A percentile compares a stretch with the other conserved stretches of the same genome.
These are phyloP conservation scores for Pararge aegeria DNA, from an alignment of 1,140 invertebrate species.

Conservation along the genomic window DNA sequence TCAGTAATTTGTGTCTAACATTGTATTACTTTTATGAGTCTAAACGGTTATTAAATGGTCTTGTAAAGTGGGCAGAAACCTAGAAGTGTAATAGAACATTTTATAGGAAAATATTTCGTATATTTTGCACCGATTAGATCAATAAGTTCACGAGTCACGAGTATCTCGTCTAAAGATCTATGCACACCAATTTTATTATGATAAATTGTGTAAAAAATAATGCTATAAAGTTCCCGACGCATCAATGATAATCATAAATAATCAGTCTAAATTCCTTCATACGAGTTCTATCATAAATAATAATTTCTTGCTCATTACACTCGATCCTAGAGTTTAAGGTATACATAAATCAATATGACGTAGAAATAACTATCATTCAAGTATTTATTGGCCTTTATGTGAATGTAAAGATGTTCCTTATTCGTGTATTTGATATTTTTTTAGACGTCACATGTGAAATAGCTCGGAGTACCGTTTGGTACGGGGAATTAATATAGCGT, in stretches of 20 bases:
- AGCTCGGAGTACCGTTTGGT: slow-evolving; percentile 56
- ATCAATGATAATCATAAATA: not conserved
- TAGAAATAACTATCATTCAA: slow-evolving; percentile 67
- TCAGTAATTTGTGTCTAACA: too few relatives aligned
- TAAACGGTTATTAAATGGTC: not conserved
- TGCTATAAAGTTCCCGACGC: slow-evolving; percentile 13
- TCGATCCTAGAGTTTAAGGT: slow-evolving; percentile 61
- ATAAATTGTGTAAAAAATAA: slow-evolving; percentile 5
- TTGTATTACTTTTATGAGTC: too few relatives aligned
- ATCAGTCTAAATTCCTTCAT: slow-evolving; percentile 20
- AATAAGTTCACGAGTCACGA: slow-evolving; percentile 45
- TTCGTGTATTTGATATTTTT: slow-evolving; percentile 48
- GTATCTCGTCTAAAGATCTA: slow-evolving; percentile 13
- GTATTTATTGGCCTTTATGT: slow-evolving; percentile 71
- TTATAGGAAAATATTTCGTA: slow-evolving; percentile 37
- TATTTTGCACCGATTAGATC: slow-evolving; percentile 56
- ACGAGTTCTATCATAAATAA: slow-evolving; percentile 23
- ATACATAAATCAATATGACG: slow-evolving; percentile 60
- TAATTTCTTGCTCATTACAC: slow-evolving; percentile 61
- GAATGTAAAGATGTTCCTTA: slow-evolving; percentile 65
- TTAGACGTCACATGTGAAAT: slow-evolving; percentile 30
- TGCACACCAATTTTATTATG: slow-evolving; percentile 18
- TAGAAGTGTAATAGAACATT: not conserved
- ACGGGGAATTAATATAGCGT: slow-evolving; percentile 44
- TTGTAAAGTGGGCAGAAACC: not conserved